Evolutionary conservation across 2,113 vertebrate species (phyloP), one percentile per base, ranked within the genome.

Genomic region (Elachura formosa): DNA sequence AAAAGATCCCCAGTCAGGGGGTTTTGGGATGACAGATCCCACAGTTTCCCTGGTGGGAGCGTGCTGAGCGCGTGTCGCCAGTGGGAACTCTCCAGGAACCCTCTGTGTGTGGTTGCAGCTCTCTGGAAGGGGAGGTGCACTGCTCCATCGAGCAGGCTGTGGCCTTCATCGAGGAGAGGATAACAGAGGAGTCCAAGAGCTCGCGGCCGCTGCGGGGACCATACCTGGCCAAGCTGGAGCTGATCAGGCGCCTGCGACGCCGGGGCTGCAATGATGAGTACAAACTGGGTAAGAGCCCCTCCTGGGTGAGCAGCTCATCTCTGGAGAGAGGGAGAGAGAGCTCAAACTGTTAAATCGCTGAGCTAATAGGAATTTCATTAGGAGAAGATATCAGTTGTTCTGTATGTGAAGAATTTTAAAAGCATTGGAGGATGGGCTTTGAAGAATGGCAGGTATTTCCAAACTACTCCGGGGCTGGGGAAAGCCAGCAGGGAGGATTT

Each of bases 51-150:
- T 46, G 5, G 12, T 25, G 51, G 41, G 45, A 66, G 33, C 0
- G 8, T 38, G 68, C 36, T 48, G 72, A 61, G 52, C 4, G 6
- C 1, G 6, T 62, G 36, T 34, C 45, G 5, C 5, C 48, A 48
- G 6, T 28, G 16, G 12, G 71, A 54, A 13, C 43, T 49, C 46
- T 43, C 19, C n/a, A 36, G 26, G n/a, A 64, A 15, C 24, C 21
- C 79, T 49, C 72, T 80, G 20, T 88, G 36, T 96, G 84, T 86
- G 41, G 6, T 73, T 89, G 46, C 96, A 99, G 99, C 93, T 99
- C 98, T 80, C 86, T 98, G 67, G 99, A 99, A 94, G 99, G 99
- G 23, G 97, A 98, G 34, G 99, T 99, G 5, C 99, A 99, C 94
- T 97, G 98, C 93, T 97, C 98, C 17, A 93, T 98, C 92, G 98